These are phyloP conservation scores for Promerops cafer DNA, from an alignment of 2,113 vertebrate genomes.

Conservation along the genomic window DNA sequence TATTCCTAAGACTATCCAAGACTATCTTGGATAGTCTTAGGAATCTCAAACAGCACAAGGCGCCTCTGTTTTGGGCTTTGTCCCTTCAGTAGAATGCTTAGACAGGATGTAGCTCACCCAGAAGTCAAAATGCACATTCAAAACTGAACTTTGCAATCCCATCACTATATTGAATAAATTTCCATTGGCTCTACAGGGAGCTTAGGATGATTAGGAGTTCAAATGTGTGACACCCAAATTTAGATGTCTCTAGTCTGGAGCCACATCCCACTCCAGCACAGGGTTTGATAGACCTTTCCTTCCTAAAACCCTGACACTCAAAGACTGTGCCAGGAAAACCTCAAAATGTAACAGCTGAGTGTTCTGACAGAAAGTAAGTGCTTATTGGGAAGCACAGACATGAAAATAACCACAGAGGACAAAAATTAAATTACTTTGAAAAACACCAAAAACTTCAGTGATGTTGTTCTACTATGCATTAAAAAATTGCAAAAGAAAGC, in stretches of 20 bases:
- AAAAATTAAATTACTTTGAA: neutral
- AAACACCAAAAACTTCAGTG: neutral
- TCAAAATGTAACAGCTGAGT: neutral
- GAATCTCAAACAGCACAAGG: neutral
- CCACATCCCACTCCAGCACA: neutral
- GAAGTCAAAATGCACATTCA: neutral
- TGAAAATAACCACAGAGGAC: neutral
- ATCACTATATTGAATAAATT: neutral
- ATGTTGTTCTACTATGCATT: neutral
- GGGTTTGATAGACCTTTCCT: neutral
- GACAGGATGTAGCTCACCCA: neutral
- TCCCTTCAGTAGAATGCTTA: neutral
- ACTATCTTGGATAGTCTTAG: neutral
- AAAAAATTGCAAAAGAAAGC: neutral
- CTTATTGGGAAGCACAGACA: neutral
- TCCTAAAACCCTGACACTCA: neutral
- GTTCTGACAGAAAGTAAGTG: neutral
- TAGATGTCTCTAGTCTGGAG: neutral
- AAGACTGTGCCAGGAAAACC: neutral
- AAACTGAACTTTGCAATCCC: neutral
- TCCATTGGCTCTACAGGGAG: neutral
- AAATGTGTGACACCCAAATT: neutral
- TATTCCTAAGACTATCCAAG: too few relatives aligned
- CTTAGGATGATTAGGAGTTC: neutral
- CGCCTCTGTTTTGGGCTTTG: neutral